Conservation (phyloP, 2,113 vertebrate species). For the Setophaga coronata region DNA sequence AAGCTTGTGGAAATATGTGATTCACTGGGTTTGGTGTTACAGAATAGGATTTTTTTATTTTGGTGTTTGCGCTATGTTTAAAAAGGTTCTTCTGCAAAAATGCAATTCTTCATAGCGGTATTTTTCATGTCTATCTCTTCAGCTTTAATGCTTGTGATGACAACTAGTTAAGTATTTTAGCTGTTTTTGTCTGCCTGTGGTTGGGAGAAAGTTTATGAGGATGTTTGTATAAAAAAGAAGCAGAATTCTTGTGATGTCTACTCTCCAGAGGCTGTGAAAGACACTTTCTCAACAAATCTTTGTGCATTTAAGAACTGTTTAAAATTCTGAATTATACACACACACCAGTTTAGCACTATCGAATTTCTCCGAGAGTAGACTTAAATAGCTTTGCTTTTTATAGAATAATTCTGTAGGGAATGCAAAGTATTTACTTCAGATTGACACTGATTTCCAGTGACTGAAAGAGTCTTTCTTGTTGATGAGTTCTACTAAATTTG, state of each 20-base stretch:
- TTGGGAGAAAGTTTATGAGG: neutral
- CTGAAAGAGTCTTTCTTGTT: constrained; percentile 62
- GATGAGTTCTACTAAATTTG: constrained; percentile 68
- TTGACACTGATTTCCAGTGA: constrained; percentile 64
- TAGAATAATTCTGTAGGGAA: constrained; percentile 42
- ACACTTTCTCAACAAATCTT: constrained; percentile 17
- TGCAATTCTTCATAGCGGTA: neutral
- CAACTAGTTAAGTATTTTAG: neutral
- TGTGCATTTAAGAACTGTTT: neutral
- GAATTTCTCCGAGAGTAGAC: neutral
- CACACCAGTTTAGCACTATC: constrained; percentile 1
- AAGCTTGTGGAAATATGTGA: neutral
- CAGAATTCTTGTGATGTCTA: neutral
- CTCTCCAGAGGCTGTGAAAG: constrained; percentile 30
- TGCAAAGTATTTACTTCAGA: constrained; percentile 54
- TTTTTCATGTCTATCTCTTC: neutral
- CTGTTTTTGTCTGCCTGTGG: neutral
- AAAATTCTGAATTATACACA: neutral
- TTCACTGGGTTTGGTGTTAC: neutral
- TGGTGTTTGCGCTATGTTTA: neutral
- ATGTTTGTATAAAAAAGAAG: neutral
- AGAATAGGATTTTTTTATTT: neutral
- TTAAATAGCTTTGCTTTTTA: constrained; percentile 44
- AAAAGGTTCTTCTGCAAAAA: neutral
- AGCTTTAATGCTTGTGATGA: neutral